phyloP scores from a whole-genome alignment of 2,113 vertebrate genomes.

The Diglossa brunneiventris region DNA sequence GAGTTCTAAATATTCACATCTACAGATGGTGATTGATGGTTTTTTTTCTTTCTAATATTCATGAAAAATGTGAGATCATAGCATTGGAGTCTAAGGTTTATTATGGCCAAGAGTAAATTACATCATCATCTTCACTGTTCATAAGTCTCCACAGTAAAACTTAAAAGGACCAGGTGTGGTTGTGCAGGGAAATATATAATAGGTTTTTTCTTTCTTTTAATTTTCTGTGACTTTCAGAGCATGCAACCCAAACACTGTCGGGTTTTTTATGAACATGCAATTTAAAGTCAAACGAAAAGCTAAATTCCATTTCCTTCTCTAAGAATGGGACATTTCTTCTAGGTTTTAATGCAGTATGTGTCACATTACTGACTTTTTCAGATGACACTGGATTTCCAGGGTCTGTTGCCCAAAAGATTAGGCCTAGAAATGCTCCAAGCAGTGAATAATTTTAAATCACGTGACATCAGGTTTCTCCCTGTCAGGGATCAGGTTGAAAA shows the following conservation, averaged over 20 bases:
- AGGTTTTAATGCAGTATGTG: background rate
- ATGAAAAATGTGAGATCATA: background rate
- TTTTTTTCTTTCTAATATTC: background rate
- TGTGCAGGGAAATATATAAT: background rate
- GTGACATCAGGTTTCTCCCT: background rate
- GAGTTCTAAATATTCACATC: background rate
- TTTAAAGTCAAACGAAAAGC: background rate
- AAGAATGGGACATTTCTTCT: background rate
- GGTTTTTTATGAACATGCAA: background rate
- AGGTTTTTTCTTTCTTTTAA: background rate
- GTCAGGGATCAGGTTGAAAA: background rate
- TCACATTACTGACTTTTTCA: background rate
- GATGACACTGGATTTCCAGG: background rate
- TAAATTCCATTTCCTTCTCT: background rate
- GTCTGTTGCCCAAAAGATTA: background rate
- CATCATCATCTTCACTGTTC: conserved; percentile 1
- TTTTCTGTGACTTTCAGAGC: background rate
- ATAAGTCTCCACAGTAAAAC: background rate
- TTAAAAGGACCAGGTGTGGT: conserved; percentile 14
- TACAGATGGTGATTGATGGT: background rate
- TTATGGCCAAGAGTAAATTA: conserved; percentile 17
- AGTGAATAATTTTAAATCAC: background rate
- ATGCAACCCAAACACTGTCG: background rate
- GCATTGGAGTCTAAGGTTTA: background rate
- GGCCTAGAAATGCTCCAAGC: background rate